Percentiles rank a stretch among this genome's conserved stretches.
Conservation (phyloP, 2,113 vertebrate species). For the Pterophyllum scalare region DNA sequence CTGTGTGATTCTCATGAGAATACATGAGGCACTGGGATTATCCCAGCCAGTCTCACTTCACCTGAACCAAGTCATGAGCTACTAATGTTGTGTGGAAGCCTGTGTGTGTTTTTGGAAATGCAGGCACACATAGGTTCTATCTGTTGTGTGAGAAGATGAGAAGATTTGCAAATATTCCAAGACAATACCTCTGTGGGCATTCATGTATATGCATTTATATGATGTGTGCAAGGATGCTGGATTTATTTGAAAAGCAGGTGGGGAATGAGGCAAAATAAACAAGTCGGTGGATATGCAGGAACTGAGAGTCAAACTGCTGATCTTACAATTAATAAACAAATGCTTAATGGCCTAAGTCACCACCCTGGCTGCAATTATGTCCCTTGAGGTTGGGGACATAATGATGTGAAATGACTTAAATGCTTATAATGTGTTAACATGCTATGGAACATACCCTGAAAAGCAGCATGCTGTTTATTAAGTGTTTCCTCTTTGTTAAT, state of each 20-base stretch:
- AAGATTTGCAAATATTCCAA: conserved; percentile 21
- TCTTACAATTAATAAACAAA: background rate
- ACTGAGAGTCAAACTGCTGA: background rate
- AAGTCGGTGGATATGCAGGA: background rate
- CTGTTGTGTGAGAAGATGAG: conserved; percentile 11
- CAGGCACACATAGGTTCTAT: background rate
- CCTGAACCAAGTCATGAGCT: conserved; percentile 63
- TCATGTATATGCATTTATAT: background rate
- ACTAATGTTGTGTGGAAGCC: conserved; percentile 6
- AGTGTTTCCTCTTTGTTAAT: background rate
- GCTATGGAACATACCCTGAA: background rate
- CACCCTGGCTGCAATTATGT: background rate
- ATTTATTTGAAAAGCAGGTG: background rate
- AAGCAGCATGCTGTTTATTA: background rate
- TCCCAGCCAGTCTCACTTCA: conserved; percentile 48
- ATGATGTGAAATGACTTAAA: background rate
- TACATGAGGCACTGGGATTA: conserved; percentile 59
- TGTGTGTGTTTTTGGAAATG: background rate
- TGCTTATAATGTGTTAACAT: background rate
- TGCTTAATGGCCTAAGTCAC: background rate
- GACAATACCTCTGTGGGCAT: background rate
- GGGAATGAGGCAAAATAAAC: background rate
- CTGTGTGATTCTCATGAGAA: conserved; percentile 47
- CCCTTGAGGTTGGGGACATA: background rate
- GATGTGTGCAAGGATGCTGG: background rate